Evolutionary conservation across 2,113 vertebrate genomes (phyloP).

Genomic region (Pelvicachromis taeniatus): DNA sequence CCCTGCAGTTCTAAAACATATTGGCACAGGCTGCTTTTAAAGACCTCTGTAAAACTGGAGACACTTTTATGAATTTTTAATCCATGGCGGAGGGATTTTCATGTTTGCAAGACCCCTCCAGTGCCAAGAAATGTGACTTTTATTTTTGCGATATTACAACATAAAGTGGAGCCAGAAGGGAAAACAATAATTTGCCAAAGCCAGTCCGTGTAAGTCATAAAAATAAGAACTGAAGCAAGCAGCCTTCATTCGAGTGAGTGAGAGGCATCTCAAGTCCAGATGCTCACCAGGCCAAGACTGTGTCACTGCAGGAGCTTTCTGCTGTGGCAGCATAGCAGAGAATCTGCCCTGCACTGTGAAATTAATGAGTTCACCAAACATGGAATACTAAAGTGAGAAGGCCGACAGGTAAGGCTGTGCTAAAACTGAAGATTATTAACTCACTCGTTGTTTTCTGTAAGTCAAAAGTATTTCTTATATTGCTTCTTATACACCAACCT

Average conservation of each 20-base stretch:
- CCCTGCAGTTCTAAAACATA: neutral
- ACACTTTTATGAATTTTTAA: neutral
- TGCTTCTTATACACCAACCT: neutral
- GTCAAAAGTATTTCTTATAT: neutral
- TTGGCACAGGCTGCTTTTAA: neutral
- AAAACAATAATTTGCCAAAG: neutral
- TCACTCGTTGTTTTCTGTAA: neutral
- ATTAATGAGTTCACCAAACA: neutral
- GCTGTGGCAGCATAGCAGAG: neutral
- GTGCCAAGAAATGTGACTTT: neutral
- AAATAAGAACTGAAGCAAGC: neutral
- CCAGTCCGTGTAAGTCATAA: accelerated
- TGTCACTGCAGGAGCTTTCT: neutral
- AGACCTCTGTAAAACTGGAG: neutral
- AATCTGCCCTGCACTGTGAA: neutral
- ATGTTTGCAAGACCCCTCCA: neutral
- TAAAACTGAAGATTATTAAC: neutral
- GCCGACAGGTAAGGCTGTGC: neutral
- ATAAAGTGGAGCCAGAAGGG: neutral
- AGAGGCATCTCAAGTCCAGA: neutral
- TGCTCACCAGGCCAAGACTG: neutral
- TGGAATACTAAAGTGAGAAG: neutral
- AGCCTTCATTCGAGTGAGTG: neutral
- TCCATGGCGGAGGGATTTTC: neutral
- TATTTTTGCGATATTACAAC: neutral